Evolutionary conservation across 2,113 vertebrate species (phyloP), one percentile per base, ranked within the genome.

Genomic region (Lipotes vexillifer): DNA sequence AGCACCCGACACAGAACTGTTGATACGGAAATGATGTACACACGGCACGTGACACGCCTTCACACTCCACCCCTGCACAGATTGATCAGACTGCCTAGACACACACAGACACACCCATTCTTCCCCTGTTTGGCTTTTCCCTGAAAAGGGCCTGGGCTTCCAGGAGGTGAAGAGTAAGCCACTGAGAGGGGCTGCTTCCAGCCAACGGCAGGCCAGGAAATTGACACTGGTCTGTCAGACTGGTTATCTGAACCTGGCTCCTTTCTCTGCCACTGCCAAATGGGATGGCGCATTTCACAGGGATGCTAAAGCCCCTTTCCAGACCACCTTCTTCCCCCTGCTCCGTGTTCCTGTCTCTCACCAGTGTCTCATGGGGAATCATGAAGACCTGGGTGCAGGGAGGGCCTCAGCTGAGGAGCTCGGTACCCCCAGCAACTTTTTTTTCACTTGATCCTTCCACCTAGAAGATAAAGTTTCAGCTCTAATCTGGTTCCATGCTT

Each of bases 21-120:
- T 97, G 97, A 97, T 97, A 88, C 90, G 92, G 29, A 81, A 91
- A 55, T 93, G 94, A 93, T 89, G 85, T 89, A 94, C 92, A 92
- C 96, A 97, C 86, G 94, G 98, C 83, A 83, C 63, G 61, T 93
- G 97, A 89, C 84, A 94, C 77, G 90, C 82, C 14, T 92, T 97
- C 96, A 96, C 96, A 93, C 95, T 57, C 97, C 96, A 90, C 96
- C 94, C 97, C 61, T 84, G 95, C 89, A 94, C 93, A 94, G 89
- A 97, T 85, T 95, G 97, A 94, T 91, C 82, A 97, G 96, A 74
- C 97, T 96, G 98, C 96, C 94, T 88, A n/a, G 88, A 38, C 87
- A 61, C 93, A 81, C 88, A 55, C 57, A 95, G 55, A 52, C 81
- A 93, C 85, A 75, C 95, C 57, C 93, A 66, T 66, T 65, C 82